Conservation (phyloP, 2,113 vertebrate genomes). For the Siniperca chuatsi region DNA sequence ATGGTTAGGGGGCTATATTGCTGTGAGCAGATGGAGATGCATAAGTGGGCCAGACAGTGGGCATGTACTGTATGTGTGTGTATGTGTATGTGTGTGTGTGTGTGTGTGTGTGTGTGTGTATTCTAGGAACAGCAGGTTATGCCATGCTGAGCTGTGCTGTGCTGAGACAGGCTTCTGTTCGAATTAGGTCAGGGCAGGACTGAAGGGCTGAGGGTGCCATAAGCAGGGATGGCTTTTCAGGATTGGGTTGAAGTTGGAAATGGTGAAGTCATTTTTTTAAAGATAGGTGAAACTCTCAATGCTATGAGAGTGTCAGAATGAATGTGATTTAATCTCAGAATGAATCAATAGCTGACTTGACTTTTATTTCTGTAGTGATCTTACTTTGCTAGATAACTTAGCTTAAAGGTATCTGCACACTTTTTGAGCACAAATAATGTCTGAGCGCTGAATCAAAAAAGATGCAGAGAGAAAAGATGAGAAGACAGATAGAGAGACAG, state of each 20-base stretch:
- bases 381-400: background rate
- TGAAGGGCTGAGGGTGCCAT: conserved; percentile 68
- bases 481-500: background rate
- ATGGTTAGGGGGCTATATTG: conserved; percentile 44
- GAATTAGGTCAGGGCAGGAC: conserved; percentile 80
- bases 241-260: conserved; percentile 43
- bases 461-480: background rate
- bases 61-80: conserved; percentile 12
- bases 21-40: conserved; percentile 71
- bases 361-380: conserved; percentile 13
- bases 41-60: conserved; percentile 63
- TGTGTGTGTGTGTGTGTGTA: conserved; percentile 39
- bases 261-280: conserved; percentile 19
- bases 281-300: background rate
- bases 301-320: background rate
- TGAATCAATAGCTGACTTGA: background rate
- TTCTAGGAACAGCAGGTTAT: conserved; percentile 68
- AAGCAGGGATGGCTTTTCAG: conserved; percentile 64
- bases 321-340: conserved; percentile 13
- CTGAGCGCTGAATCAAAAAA: background rate
- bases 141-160: conserved; percentile 71
- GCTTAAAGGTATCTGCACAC: background rate
- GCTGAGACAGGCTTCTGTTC: conserved; percentile 72
- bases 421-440: background rate
- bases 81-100: conserved; percentile 28